Percentiles rank a stretch among this genome's conserved stretches.
These are phyloP conservation scores for Ephialtes manifestator DNA, from an alignment of 2,888 invertebrate species.

Conservation along the genomic window DNA sequence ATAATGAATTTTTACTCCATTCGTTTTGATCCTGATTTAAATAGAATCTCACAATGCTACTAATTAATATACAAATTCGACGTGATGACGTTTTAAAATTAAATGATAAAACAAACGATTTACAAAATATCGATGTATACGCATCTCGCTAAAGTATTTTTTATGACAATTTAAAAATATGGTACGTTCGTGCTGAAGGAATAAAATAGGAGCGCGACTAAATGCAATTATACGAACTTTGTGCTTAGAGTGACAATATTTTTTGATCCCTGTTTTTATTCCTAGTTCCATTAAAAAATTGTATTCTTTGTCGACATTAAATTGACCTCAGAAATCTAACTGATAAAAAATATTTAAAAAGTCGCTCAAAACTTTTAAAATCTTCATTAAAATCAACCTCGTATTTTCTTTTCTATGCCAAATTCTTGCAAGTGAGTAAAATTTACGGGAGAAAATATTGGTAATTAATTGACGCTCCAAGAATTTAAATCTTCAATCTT, in stretches of 20 bases:
- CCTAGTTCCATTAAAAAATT: too few relatives aligned
- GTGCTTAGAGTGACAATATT: not conserved
- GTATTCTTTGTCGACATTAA: too few relatives aligned
- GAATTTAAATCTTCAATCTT: too few relatives aligned
- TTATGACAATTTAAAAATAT: not conserved
- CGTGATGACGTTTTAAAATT: not conserved
- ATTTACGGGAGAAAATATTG: too few relatives aligned
- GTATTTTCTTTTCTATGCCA: too few relatives aligned
- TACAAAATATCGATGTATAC: constrained; percentile 1
- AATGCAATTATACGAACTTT: constrained; percentile 9
- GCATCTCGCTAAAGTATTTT: not conserved
- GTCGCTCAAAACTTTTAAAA: too few relatives aligned
- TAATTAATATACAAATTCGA: not conserved
- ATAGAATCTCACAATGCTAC: not conserved
- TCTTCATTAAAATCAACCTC: too few relatives aligned
- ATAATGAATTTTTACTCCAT: not conserved
- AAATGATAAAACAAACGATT: not conserved
- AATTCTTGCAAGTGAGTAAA: too few relatives aligned
- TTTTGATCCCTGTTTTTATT: too few relatives aligned
- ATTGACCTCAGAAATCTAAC: too few relatives aligned
- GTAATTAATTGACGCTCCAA: too few relatives aligned
- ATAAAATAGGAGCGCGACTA: not conserved
- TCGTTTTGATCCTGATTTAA: not conserved
- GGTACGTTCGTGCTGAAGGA: not conserved
- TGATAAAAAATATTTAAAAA: too few relatives aligned